Base-by-base conservation (phyloP, 2,888 invertebrate species). In the Phoenoteleia sp. region DNA sequence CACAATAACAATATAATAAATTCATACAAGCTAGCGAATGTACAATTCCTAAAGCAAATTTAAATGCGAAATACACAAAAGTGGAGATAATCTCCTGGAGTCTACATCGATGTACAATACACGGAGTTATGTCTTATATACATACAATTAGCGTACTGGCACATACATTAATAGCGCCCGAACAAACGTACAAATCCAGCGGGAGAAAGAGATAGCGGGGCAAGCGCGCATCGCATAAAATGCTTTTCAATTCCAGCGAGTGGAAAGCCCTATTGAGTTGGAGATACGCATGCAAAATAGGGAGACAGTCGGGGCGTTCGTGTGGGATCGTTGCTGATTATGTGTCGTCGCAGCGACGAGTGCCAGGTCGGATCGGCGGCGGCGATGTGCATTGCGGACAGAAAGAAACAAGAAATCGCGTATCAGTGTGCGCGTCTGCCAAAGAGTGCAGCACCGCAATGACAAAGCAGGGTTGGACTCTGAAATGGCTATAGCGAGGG, bases 251-350 rank as follows among this genome's bases (percentile, higher is more conserved):
- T 91, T 91, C 87, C 89, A 88, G 81, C 89, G 90, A 91, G 90
- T 91, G 91, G 89, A 92, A 92, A 92, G 89, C 89, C 86, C 90
- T 87, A 90, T 91, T 91, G 90, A 91, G 89, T 87, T 82, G 81
- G 89, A 91, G 91, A 92, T 92, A 92, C 88, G 90, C 90, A 89
- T 90, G 91, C 89, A 91, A 91, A 91, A 90, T 88, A 90, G 88
- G 85, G 75, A 75, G 62, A 56, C 58, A 36, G 76, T 60, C 39
- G 66, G 60, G 67, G 33, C 52, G 56, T 56, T 74, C 54, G 81
- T 81, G 69, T 80, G 77, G 85, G 76, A 86, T 83, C 82, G 83
- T 69, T 76, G 54, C 83, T 81, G 85, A 83, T 86, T 83, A 76
- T 81, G 62, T 77, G 77, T 81, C 76, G 82, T 54, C 64, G 71